A percentile compares a stretch with the other conserved stretches of the same genome.
phyloP scores from a whole-genome alignment of 1,140 invertebrate genomes.

The Druon quercuslanigerum region DNA sequence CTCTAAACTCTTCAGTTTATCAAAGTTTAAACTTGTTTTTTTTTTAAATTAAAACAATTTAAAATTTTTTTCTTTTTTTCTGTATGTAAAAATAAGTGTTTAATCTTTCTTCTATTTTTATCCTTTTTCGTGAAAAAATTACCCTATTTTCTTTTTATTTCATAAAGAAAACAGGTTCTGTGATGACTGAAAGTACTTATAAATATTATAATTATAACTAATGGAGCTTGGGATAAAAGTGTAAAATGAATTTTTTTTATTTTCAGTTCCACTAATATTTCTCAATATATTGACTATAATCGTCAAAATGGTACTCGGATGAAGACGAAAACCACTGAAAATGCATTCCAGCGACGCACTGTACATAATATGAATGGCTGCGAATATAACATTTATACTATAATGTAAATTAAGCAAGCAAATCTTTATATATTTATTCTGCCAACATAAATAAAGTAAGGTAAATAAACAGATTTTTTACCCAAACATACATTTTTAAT shows the following conservation, averaged over 20 bases:
- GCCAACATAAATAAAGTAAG: background rate
- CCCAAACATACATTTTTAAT: too few relatives aligned
- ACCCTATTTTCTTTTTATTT: too few relatives aligned
- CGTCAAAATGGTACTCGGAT: constrained; percentile 89
- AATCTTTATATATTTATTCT: constrained; percentile 27
- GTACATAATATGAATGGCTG: constrained; percentile 48
- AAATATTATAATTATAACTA: too few relatives aligned
- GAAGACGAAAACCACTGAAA: constrained; percentile 42
- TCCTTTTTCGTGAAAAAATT: too few relatives aligned
- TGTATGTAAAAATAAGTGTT: too few relatives aligned
- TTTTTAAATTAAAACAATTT: too few relatives aligned
- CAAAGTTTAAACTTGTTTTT: too few relatives aligned
- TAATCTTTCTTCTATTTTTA: too few relatives aligned
- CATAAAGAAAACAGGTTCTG: too few relatives aligned
- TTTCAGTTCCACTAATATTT: constrained; percentile 93
- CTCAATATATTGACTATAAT: constrained; percentile 88
- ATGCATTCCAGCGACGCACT: constrained; percentile 43
- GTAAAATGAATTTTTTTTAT: constrained; percentile 65
- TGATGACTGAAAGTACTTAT: too few relatives aligned
- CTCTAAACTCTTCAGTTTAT: too few relatives aligned
- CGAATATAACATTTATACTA: background rate
- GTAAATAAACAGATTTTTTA: constrained; percentile 9
- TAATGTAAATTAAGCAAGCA: background rate
- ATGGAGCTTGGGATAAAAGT: background rate
- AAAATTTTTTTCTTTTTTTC: too few relatives aligned